These are phyloP conservation scores for Drosophila pruinosa DNA, from an alignment of 1,140 invertebrate species.

Conservation along the genomic window DNA sequence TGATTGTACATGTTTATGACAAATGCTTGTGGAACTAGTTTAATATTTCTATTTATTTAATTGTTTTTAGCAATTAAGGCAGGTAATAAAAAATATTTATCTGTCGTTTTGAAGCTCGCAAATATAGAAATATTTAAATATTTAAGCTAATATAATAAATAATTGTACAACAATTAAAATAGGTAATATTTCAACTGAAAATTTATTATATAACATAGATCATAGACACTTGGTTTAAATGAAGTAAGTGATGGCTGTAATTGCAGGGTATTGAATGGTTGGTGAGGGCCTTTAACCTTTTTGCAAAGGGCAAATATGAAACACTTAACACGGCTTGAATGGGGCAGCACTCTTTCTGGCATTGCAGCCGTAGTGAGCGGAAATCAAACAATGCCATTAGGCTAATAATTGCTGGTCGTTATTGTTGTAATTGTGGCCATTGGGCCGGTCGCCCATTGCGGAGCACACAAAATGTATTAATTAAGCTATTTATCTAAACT, in stretches of 20 bases:
- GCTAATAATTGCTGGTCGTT: constrained; percentile 75
- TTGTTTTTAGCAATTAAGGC: neutral
- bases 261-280: neutral
- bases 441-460: constrained; percentile 17
- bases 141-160: too few relatives aligned
- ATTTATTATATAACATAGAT: too few relatives aligned
- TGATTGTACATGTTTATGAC: neutral
- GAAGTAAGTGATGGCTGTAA: neutral
- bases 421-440: constrained; percentile 69
- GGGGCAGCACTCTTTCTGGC: constrained; percentile 7
- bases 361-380: constrained; percentile 28
- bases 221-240: neutral
- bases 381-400: constrained; percentile 79
- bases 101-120: neutral
- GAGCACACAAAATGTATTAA: constrained; percentile 70
- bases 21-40: neutral
- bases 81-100: neutral
- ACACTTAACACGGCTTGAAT: constrained; percentile 27
- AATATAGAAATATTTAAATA: too few relatives aligned
- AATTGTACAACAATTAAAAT: too few relatives aligned
- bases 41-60: neutral
- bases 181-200: neutral
- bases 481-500: constrained; percentile 82
- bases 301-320: constrained; percentile 35
- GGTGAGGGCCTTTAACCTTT: neutral